Base-by-base conservation (phyloP, 2,797 vertebrate species). In the Benthosema pterotum region DNA sequence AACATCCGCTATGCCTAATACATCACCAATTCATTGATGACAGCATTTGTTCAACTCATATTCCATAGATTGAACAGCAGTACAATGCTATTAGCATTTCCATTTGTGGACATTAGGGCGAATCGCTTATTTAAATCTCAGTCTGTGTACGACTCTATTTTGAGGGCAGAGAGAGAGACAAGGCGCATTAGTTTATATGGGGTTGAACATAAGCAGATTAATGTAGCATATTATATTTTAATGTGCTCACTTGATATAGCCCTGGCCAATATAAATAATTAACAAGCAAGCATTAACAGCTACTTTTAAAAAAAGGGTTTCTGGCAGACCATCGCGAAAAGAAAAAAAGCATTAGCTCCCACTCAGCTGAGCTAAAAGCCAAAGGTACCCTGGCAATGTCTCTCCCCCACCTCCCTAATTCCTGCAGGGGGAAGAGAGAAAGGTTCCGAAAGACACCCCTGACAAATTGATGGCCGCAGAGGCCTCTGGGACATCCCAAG, bases 401-500 rank as follows among this genome's bases (percentile, higher is more conserved):
- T 42, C 58, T 46, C 48, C 38, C 42, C 38, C 55, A 45, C 18
- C 52, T 14, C 46, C 25, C 38, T 48, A 8, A 2, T 11, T 38
- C 42, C 52, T 51, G 32, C n/a, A n/a, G n/a, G n/a, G 52, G 64
- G 52, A 50, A 19, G 67, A 14, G 25, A 42, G 65, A 55, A 70
- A 72, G 63, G 54, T 64, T n/a, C n/a, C 68, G 74, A 73, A 72
- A 78, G 60, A 83, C 72, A 69, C 56, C 72, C 72, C 62, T 75
- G 79, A 84, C 77, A 80, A 77, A 88, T 71, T 80, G 79, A 88
- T 79, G 76, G 58, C 72, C 18, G 38, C 13, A 38, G 43, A 75
- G 80, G 74, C 77, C 75, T 77, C 61, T 60, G 59, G 13, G 65
- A 80, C 79, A 85, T 78, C 74, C 78, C 54, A 57, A 74, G 51